phyloP scores from a whole-genome alignment of 2,888 invertebrate species.

The Cephus pulcher region DNA sequence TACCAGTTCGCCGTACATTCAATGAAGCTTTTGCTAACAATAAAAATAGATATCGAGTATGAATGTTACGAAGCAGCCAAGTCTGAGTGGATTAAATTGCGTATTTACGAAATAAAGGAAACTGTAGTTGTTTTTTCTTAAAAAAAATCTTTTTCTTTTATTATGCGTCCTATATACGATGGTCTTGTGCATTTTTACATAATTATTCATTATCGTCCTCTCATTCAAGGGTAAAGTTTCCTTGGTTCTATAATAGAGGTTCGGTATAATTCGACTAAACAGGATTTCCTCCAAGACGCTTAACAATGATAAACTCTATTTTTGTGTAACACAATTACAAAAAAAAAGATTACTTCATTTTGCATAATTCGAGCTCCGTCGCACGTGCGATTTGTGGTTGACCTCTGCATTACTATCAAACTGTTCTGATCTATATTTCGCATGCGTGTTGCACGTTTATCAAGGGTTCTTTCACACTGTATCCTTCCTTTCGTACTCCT shows the following conservation, averaged over 20 bases:
- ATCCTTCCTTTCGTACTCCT: not conserved
- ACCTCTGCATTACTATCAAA: constrained; percentile 13
- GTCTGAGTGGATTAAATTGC: not conserved
- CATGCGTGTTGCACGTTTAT: not conserved
- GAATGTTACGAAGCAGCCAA: not conserved
- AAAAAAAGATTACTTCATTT: constrained; percentile 22
- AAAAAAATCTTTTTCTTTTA: constrained; percentile 48
- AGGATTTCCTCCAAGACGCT: not conserved
- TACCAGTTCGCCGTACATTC: not conserved
- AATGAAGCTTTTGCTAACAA: not conserved
- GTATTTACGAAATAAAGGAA: constrained; percentile 19
- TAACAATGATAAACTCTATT: constrained; percentile 6
- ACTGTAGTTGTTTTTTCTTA: constrained; percentile 41
- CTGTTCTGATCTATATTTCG: not conserved
- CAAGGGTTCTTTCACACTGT: not conserved
- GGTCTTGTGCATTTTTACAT: constrained; percentile 50
- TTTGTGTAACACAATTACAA: constrained; percentile 23
- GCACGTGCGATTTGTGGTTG: constrained; percentile 31
- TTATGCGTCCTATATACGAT: constrained; percentile 43
- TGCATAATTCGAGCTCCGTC: constrained; percentile 36
- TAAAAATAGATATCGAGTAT: not conserved
- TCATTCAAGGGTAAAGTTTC: not conserved
- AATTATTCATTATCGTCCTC: constrained; percentile 1
- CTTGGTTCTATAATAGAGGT: not conserved
- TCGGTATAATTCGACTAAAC: constrained; percentile 1